Conservation (phyloP, 2,888 invertebrate genomes). For the Schizaphis graminum region DNA sequence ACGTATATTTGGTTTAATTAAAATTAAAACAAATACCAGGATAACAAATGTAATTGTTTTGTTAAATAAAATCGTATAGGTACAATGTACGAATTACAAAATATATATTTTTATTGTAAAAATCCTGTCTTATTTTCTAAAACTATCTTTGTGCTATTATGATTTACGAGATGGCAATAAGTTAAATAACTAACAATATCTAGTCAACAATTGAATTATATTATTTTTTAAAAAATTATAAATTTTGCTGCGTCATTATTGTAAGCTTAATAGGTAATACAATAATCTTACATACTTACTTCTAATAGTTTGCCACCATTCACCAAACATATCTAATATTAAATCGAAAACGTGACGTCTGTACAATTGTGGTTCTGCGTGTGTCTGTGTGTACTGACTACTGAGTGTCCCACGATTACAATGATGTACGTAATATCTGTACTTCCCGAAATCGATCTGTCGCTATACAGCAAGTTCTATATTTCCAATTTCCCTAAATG, state of each 20-base stretch:
- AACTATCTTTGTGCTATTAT: background rate
- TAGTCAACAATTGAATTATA: background rate
- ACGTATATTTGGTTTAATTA: background rate
- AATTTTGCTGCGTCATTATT: background rate
- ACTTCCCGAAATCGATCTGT: conserved; percentile 22
- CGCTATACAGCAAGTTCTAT: background rate
- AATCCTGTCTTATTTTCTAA: background rate
- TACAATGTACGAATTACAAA: background rate
- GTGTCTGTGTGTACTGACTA: background rate
- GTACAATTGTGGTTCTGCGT: background rate
- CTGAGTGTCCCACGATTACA: background rate
- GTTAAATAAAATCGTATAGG: background rate
- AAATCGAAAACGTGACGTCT: background rate
- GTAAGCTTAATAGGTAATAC: background rate
- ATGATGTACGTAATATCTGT: background rate
- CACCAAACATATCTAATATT: background rate
- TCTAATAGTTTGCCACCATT: background rate
- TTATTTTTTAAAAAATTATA: background rate
- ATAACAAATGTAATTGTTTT: background rate
- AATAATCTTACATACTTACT: background rate
- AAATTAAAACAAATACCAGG: background rate
- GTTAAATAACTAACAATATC: background rate
- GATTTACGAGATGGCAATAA: background rate
- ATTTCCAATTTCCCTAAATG: background rate
- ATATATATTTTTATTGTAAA: background rate